Percentiles rank a stretch among this genome's conserved stretches.
Evolutionary conservation across 2,888 invertebrate species (phyloP).

Genomic region (Meliscaeva auricollis): DNA sequence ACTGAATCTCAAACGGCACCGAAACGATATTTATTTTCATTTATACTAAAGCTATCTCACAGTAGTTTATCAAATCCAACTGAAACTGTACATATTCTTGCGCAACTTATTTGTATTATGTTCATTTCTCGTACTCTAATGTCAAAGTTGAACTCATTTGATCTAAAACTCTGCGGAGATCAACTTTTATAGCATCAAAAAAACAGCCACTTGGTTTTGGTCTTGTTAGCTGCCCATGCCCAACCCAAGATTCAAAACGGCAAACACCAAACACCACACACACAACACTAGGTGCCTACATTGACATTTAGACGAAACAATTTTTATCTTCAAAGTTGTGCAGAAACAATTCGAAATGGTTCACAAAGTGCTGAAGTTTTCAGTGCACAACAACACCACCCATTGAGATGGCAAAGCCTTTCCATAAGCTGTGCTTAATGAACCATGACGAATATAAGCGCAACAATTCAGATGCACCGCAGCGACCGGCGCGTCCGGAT

Average conservation of each 20-base stretch:
- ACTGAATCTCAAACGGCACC: background rate
- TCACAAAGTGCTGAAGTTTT: conserved; percentile 59
- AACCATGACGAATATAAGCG: conserved; percentile 71
- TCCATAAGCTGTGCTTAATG: conserved; percentile 68
- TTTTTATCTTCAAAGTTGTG: conserved; percentile 54
- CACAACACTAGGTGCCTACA: conserved; percentile 17
- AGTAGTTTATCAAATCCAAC: too few species aligned
- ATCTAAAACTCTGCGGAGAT: conserved; percentile 31
- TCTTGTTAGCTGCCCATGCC: conserved; percentile 57
- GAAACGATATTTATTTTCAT: background rate
- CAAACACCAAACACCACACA: conserved; percentile 12
- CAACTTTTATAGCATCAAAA: conserved; percentile 24
- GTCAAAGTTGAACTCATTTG: conserved; percentile 66
- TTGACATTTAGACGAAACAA: conserved; percentile 66
- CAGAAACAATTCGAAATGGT: conserved; percentile 56
- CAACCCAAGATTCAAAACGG: conserved; percentile 52
- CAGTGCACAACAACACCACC: conserved; percentile 67
- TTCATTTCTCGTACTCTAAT: background rate
- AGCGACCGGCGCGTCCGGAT: conserved; percentile 43
- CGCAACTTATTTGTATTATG: background rate
- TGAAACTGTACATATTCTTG: background rate
- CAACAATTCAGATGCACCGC: conserved; percentile 59
- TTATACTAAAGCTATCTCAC: background rate
- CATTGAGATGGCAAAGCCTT: conserved; percentile 68
- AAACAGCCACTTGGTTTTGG: conserved; percentile 56